Base-by-base conservation (phyloP, 2,113 vertebrate genomes). In the Microcebus ravelobensis region DNA sequence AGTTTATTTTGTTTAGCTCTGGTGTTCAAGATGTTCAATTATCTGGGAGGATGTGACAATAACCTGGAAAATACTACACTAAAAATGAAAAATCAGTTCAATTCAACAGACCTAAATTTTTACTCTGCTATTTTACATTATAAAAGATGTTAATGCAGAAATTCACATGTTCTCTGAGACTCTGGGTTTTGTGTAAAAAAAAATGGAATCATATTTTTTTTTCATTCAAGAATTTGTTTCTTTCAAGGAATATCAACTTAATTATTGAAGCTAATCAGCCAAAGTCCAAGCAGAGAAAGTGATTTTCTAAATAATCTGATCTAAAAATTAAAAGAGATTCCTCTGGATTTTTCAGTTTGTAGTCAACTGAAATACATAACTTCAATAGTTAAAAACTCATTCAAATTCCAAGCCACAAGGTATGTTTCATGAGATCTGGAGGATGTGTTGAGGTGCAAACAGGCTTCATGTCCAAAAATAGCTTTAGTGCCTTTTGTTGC, bases 1-100 rank as follows among this genome's bases (percentile, higher is more conserved):
- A 84, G 13, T 67, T 96, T 89, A 42, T 94, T 88, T 57, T 91
- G 14, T 86, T 96, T 91, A 57, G 55, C 27, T 39, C 39, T 39
- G 20, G 36, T 71, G 10, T 87, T 90, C 5, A 15, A 76, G 39
- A 42, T 76, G 5, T 23, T 12, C 45, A 65, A 77, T 90, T 93
- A 31, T 61, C 76, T 36, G 45, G 39, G 52, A 55, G 29, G 25
- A 31, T 73, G 36, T 74, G 89, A 74, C 42, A 87, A 15, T 63
- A 55, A 71, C 36, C n/a, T 86, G 52, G 39, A 42, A 91, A 79
- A 80, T 83, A 79, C 18, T 39, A 55, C 20, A 39, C 31, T 77
- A 87, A 67, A 79, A 67, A 92, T 36, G 74, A 92, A 84, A 92
- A 50, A 17, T 87, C 23, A 68, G 21, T 42, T 63, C 68, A 90